Conservation (phyloP, 2,797 vertebrate genomes). For the Sitta carolinensis region DNA sequence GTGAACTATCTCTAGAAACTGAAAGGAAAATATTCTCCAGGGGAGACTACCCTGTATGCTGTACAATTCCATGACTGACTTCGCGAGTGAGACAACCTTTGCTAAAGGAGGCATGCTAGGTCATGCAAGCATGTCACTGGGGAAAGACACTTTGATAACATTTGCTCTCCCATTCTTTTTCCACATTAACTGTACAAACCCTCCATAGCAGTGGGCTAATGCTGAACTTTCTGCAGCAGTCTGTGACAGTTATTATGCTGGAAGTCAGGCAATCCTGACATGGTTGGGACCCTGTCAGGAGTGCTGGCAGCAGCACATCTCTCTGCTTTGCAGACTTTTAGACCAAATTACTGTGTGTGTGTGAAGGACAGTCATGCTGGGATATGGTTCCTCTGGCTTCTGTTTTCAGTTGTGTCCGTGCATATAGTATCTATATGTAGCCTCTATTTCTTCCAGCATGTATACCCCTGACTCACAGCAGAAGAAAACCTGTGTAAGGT, state of each 20-base stretch:
- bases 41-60: not conserved
- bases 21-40: not conserved
- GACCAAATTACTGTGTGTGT: not conserved
- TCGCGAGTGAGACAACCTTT: not conserved
- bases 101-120: not conserved
- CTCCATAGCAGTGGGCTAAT: not conserved
- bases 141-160: not conserved
- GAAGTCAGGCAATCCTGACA: not conserved
- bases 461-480: not conserved
- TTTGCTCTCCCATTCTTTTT: not conserved
- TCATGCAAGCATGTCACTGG: not conserved
- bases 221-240: not conserved
- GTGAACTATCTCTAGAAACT: not conserved
- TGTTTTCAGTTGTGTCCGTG: not conserved
- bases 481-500: not conserved
- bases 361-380: not conserved
- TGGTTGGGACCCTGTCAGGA: not conserved
- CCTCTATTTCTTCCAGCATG: not conserved
- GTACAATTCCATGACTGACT: not conserved
- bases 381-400: not conserved
- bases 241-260: accelerated
- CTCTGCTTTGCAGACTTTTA: not conserved
- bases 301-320: not conserved
- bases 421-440: not conserved
- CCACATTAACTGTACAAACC: not conserved